Conservation (phyloP, 35 echinoderm and acorn worm species). For the Ptychodera flava region DNA sequence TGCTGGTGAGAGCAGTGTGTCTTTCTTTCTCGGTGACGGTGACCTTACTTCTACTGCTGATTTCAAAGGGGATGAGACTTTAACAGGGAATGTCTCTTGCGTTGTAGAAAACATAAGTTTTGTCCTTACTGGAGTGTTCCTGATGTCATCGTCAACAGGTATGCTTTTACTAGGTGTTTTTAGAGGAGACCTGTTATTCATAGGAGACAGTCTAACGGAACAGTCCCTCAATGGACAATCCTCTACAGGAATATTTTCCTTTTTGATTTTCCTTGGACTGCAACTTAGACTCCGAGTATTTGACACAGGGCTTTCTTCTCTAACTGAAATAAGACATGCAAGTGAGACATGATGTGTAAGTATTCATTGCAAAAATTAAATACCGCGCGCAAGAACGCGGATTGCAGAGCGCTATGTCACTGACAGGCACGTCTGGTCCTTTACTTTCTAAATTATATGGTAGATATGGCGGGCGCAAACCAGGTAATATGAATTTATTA, state of each 20-base stretch:
- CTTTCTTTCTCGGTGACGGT: background rate
- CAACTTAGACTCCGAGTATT: background rate
- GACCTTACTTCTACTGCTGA: too few species aligned
- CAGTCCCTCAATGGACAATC: background rate
- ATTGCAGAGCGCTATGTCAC: too few species aligned
- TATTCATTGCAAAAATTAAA: too few species aligned
- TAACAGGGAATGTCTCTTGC: too few species aligned
- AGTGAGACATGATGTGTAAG: too few species aligned
- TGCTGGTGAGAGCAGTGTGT: background rate
- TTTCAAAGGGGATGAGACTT: too few species aligned
- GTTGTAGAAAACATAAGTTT: too few species aligned
- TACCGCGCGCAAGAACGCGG: too few species aligned
- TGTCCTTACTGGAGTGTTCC: background rate
- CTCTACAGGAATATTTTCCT: background rate
- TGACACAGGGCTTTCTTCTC: background rate
- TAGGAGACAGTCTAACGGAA: background rate
- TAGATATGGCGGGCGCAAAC: too few species aligned
- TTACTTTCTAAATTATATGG: too few species aligned
- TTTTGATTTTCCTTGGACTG: background rate
- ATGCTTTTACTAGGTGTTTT: background rate
- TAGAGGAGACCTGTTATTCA: background rate
- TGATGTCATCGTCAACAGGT: background rate
- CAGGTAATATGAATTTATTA: too few species aligned
- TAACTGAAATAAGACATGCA: background rate
- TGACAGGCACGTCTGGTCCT: too few species aligned